Evolutionary conservation across 2,113 vertebrate genomes (phyloP).

Genomic region (Lepidothrix coronata): DNA sequence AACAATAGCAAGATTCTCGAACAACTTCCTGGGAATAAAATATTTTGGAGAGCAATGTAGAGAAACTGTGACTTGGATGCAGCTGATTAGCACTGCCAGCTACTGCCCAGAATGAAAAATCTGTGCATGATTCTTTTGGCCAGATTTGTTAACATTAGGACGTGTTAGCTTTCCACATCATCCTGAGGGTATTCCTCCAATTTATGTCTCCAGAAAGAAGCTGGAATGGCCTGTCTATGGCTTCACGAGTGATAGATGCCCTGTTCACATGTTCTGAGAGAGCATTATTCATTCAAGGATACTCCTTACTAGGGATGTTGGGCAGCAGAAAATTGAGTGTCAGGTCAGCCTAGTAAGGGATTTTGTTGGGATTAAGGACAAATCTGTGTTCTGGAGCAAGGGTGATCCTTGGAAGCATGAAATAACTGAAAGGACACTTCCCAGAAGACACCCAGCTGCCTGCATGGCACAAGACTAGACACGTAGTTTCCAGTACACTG

Average conservation of each 20-base stretch:
- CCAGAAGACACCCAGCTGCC: not conserved
- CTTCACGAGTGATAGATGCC: not conserved
- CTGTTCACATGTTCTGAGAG: not conserved
- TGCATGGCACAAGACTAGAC: not conserved
- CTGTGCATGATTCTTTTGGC: not conserved
- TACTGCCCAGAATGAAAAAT: not conserved
- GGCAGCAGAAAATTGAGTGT: not conserved
- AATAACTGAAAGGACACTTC: not conserved
- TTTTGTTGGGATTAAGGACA: constrained; percentile 30
- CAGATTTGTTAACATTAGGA: not conserved
- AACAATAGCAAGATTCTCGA: not conserved
- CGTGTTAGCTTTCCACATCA: not conserved
- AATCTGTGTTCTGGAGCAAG: not conserved
- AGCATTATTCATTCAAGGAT: not conserved
- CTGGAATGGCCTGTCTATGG: not conserved
- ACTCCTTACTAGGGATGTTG: not conserved
- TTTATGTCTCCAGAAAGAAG: not conserved
- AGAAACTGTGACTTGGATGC: not conserved
- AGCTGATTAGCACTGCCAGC: not conserved
- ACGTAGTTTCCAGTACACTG: not conserved
- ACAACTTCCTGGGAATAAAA: not conserved
- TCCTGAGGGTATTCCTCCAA: not conserved
- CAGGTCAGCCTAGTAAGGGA: not conserved
- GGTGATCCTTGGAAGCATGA: constrained; percentile 24
- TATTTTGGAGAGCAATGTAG: not conserved